Evolutionary conservation across 1,140 invertebrate genomes (phyloP).

Genomic region (Geopemphigus sp.): DNA sequence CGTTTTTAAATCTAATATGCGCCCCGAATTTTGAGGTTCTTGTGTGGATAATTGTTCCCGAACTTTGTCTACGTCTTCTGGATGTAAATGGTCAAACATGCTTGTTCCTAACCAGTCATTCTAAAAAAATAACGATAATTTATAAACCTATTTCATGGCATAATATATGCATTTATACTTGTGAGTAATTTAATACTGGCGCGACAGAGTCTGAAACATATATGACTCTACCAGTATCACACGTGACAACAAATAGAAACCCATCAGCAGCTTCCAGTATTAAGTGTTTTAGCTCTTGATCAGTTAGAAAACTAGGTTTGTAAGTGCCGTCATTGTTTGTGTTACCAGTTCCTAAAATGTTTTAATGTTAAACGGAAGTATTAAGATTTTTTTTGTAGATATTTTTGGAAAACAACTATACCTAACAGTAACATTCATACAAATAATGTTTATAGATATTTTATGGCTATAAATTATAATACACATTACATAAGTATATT

Average conservation of each 20-base stretch:
- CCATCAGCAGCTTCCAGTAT: slow-evolving; percentile 99
- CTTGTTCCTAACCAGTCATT: slow-evolving; percentile 96
- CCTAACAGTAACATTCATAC: no score
- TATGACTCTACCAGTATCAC: slow-evolving; percentile 94
- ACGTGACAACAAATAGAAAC: slow-evolving; percentile 97
- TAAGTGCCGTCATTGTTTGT: slow-evolving; percentile 88
- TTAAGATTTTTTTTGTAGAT: no score
- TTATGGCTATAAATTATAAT: no score
- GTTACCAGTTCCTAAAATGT: slow-evolving; percentile 80
- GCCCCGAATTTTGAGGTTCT: slow-evolving; percentile 91
- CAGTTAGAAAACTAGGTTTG: slow-evolving; percentile 97
- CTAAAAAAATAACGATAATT: slow-evolving; percentile 57
- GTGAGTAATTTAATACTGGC: slow-evolving; percentile 93
- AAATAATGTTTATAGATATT: no score
- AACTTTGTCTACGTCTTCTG: slow-evolving; percentile 98
- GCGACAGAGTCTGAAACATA: slow-evolving; percentile 98
- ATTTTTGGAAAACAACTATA: background rate
- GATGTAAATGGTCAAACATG: slow-evolving; percentile 94
- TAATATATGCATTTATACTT: slow-evolving; percentile 60
- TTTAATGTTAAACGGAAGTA: no score
- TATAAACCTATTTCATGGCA: background rate
- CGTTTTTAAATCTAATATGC: slow-evolving; percentile 96
- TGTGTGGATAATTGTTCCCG: slow-evolving; percentile 95
- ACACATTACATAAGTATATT: no score
- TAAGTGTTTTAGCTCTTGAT: slow-evolving; percentile 98